phyloP scores from a whole-genome alignment of 2,113 vertebrate genomes.

The Numida meleagris region DNA sequence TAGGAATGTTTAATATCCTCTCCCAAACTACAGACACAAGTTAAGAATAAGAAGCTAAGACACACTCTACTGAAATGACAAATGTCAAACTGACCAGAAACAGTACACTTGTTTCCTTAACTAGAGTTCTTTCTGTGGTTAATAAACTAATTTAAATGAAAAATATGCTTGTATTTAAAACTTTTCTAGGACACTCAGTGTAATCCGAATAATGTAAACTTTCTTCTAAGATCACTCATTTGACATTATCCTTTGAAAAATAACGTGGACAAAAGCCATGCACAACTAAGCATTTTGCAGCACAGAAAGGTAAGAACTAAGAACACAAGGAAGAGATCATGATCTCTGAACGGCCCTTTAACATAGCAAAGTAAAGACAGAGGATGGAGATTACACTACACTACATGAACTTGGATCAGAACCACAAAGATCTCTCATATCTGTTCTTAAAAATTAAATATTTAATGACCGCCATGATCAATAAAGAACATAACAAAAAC shows the following conservation, averaged over 20 bases:
- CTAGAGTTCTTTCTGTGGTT: not conserved
- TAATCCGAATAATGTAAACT: not conserved
- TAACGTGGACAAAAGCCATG: rapidly evolving
- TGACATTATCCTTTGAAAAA: too few relatives aligned
- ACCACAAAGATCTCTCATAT: rapidly evolving
- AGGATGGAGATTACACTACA: not conserved
- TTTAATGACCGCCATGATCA: not conserved
- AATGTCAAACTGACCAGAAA: not conserved
- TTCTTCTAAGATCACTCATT: rapidly evolving
- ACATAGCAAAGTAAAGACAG: not conserved
- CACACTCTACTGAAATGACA: rapidly evolving
- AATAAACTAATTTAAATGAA: not conserved
- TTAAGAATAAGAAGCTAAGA: not conserved
- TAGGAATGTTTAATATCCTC: not conserved
- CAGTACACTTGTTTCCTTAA: not conserved
- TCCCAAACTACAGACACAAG: not conserved
- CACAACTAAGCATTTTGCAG: too few relatives aligned
- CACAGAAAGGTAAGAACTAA: rapidly evolving
- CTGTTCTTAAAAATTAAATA: not conserved
- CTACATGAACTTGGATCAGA: rapidly evolving
- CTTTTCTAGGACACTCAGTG: rapidly evolving
- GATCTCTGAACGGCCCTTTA: too few relatives aligned
- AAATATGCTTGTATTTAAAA: not conserved
- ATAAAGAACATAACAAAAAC: not conserved
- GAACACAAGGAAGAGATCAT: rapidly evolving